Percentiles rank a stretch among this genome's conserved stretches.
These are phyloP conservation scores for Chunga burmeisteri DNA, from an alignment of 2,113 vertebrate species.

Conservation along the genomic window DNA sequence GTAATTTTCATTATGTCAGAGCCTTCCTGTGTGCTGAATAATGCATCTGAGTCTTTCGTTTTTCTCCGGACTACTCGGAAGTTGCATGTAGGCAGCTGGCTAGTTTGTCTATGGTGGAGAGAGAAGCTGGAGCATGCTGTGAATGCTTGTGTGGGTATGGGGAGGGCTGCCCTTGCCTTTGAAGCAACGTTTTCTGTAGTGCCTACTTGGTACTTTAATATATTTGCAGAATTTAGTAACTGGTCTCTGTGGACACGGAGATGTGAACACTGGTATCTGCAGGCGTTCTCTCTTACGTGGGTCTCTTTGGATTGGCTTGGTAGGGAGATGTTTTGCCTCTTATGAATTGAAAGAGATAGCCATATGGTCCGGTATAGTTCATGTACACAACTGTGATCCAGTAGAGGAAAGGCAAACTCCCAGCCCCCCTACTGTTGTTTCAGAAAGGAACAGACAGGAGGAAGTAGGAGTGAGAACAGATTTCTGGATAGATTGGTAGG, in stretches of 20 bases:
- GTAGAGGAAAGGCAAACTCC: constrained; percentile 54
- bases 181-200: background rate
- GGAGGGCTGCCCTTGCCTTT: background rate
- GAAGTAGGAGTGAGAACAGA: constrained; percentile 66
- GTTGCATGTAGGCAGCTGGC: background rate
- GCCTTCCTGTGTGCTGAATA: background rate
- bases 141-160: background rate
- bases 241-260: background rate
- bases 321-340: constrained; percentile 41
- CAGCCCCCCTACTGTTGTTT: constrained; percentile 42
- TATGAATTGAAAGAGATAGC: background rate
- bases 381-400: constrained; percentile 55
- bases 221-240: background rate
- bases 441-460: constrained; percentile 59
- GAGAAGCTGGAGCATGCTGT: accelerated
- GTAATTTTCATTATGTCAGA: background rate
- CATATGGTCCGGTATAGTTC: constrained; percentile 45
- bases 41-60: background rate
- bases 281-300: background rate
- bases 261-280: background rate
- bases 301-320: background rate
- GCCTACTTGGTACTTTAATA: background rate
- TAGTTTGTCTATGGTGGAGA: background rate
- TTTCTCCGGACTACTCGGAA: background rate
- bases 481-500: constrained; percentile 60